Evolutionary conservation across 2,113 vertebrate genomes (phyloP), one percentile per base, ranked within the genome.

Genomic region (Ceyx margarethae): DNA sequence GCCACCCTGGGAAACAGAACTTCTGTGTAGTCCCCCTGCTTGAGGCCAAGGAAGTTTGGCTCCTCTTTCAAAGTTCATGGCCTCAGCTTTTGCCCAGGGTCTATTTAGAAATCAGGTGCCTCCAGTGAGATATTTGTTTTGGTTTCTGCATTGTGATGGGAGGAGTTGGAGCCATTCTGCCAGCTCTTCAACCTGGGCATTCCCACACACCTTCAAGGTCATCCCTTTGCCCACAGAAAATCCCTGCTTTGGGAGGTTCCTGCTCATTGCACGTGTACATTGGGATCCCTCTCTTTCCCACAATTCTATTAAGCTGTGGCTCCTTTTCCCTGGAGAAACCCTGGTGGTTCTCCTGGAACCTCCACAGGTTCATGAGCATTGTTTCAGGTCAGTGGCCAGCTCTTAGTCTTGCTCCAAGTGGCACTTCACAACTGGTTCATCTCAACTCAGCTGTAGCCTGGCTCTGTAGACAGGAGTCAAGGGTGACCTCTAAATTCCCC

Each of bases 371-470:
- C 57, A 11, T 0, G 0, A 71, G 29, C 16, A 9, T 80, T 91
- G 0, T 1, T 20, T 69, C 53, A 46, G 66, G 46, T 21, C 26
- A 35, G 20, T 48, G 18, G 11, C 26, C 51, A 45, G 37, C 0
- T 0, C 37, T 42, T 0, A 4, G 15, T 50, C 62, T 87, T 57
- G 51, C 53, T n/a, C 0, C 7, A 0, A 29, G 37, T 26, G 10
- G 11, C 11, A 14, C 19, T 16, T 65, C 68, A 28, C 67, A 43
- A 1, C 35, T 61, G 68, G 15, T 61, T 15, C 66, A n/a, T 45
- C 68, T 29, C n/a, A 45, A 15, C 28, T 78, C 33, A 17, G 35
- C 1, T 57, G 56, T 15, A 45, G 15, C 58, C 48, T 62, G 42
- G 23, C 26, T 57, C 53, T 37, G 71, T 33, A 15, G 28, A 7